phyloP scores from a whole-genome alignment of 1,140 invertebrate genomes.

The Caenorhabditis latens region DNA sequence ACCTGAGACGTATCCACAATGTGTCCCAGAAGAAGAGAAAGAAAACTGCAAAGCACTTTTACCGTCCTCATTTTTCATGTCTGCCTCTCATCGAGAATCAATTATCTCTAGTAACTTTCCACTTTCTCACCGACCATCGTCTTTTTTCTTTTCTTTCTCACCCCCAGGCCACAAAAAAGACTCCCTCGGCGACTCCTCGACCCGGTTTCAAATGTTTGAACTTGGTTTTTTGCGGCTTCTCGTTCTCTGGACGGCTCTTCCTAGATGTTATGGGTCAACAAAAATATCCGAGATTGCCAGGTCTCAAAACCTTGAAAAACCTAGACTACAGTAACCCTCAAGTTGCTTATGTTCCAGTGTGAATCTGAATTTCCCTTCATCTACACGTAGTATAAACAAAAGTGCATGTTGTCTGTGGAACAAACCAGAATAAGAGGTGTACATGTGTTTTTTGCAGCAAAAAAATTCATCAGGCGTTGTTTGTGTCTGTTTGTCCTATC shows the following conservation, averaged over 20 bases:
- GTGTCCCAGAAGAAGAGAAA: constrained; percentile 7
- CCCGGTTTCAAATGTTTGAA: constrained; percentile 31
- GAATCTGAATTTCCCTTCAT: neutral
- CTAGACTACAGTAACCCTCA: neutral
- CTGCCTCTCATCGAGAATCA: constrained; percentile 1
- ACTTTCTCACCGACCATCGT: neutral
- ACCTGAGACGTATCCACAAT: neutral
- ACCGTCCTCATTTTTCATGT: constrained; percentile 12
- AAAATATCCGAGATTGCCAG: neutral
- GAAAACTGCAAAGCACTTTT: constrained; percentile 44
- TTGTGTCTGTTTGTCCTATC: constrained; percentile 43
- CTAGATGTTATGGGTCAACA: neutral
- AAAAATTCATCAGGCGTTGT: constrained; percentile 48
- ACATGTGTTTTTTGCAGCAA: constrained; percentile 7
- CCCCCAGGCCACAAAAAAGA: neutral
- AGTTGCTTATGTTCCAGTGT: neutral
- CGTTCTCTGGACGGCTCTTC: neutral
- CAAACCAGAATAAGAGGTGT: constrained; percentile 29
- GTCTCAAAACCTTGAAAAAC: neutral
- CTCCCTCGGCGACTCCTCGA: constrained; percentile 12
- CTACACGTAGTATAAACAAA: neutral
- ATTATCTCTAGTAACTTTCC: constrained; percentile 12
- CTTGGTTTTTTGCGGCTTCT: constrained; percentile 11
- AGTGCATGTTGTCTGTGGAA: constrained; percentile 32
- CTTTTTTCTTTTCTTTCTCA: neutral